Percentiles rank a stretch among this genome's conserved stretches.
Evolutionary conservation across 1,140 invertebrate genomes (phyloP).

Genomic region (Bombus cullumanus): DNA sequence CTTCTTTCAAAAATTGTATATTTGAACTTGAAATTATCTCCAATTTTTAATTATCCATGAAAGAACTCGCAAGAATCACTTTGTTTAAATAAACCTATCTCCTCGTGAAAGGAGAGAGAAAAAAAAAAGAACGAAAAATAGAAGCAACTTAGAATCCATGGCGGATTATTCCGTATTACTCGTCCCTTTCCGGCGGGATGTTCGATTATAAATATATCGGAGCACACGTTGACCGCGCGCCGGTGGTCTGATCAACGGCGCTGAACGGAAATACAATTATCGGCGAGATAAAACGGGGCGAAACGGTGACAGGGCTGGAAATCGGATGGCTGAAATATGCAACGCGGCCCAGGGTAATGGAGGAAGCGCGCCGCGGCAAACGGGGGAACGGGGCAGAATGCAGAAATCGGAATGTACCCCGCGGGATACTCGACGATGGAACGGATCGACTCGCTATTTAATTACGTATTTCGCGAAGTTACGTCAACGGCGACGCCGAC

Average conservation of each 20-base stretch:
- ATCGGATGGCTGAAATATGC: constrained; percentile 68
- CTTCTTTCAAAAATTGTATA: too few relatives aligned
- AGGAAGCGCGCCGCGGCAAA: constrained; percentile 13
- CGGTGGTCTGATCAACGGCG: constrained; percentile 60
- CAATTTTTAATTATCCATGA: not conserved
- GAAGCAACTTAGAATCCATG: not conserved
- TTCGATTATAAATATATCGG: constrained; percentile 63
- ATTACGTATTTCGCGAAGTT: constrained; percentile 71
- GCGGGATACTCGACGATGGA: constrained; percentile 60
- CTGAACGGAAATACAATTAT: constrained; percentile 73
- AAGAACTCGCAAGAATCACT: not conserved
- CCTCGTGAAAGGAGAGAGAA: not conserved
- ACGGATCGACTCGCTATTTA: constrained; percentile 68
- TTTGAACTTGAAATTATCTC: not conserved
- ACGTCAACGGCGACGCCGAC: constrained; percentile 61
- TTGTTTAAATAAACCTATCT: not conserved
- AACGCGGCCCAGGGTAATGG: constrained; percentile 58
- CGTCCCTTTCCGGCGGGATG: constrained; percentile 4
- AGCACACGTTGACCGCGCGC: constrained; percentile 50
- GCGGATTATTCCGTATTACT: constrained; percentile 32
- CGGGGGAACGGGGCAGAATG: constrained; percentile 33
- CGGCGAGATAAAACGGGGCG: constrained; percentile 68
- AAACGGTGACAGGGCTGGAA: constrained; percentile 67
- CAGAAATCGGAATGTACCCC: constrained; percentile 65
- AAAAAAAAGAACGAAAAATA: not conserved